Evolutionary conservation across 2,797 vertebrate species (phyloP), one percentile per base, ranked within the genome.

Genomic region (Peromyscus nudipes): DNA sequence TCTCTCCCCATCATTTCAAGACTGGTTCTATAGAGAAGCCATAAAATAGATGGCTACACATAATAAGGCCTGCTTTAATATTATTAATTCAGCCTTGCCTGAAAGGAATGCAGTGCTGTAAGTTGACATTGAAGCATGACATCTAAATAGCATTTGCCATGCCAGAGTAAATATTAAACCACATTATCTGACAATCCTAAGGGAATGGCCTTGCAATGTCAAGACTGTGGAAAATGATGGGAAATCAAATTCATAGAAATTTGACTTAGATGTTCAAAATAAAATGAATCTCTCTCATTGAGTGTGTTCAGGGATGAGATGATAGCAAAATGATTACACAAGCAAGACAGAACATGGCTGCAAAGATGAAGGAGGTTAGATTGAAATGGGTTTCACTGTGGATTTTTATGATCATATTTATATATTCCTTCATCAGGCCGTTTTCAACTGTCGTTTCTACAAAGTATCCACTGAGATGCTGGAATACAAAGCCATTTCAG

Each of bases 71-170:
- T 80, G 52, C 37, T 55, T 94, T 92, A 93, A 89, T 19, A 87
- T 10, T 73, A 52, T 16, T 98, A 96, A 97, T 96, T 93, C 96
- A 16, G 4, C 64, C 71, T 97, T 97, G 34, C 19, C 96, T 75
- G 52, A 81, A 94, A 49, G 27, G 52, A 96, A 97, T 91, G 94
- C 64, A 94, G 34, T 29, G 71, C 43, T 93, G 31, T 81, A 94
- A 98, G 80, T 92, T 97, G 97, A 98, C 82, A 97, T 43, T 52
- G 96, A 93, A n/a, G 96, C 82, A 90, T 97, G 96, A 81, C 96
- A 77, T 93, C 88, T 96, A 96, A 97, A 97, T 27, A 97, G 64
- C 52, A 96, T 46, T 92, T 90, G 40, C 60, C 95, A 91, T 13
- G n/a, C 29, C 89, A 96, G 95, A 92, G 92, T 49, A 57, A 98